Evolutionary conservation across 2,113 vertebrate genomes (phyloP).

Genomic region (Pollachius pollachius): DNA sequence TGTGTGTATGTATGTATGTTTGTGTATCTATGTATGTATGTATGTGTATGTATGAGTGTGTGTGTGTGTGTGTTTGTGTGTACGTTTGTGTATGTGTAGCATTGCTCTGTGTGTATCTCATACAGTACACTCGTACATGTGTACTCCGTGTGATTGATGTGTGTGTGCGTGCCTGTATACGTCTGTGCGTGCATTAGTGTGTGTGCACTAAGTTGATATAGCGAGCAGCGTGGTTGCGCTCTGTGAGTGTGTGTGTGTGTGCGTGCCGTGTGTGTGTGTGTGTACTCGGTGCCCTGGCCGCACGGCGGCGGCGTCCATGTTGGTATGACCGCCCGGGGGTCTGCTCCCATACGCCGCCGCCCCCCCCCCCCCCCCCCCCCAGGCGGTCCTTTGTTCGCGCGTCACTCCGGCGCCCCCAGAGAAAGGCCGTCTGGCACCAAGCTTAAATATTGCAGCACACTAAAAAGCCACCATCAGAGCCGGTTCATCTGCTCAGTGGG

Average conservation of each 20-base stretch:
- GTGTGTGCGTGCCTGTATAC: background rate
- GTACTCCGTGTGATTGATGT: background rate
- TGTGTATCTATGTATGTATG: background rate
- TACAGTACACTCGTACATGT: too few species aligned
- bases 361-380: constrained; percentile 66
- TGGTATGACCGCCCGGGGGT: constrained; percentile 66
- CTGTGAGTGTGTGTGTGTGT: background rate
- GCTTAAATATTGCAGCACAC: constrained; percentile 96
- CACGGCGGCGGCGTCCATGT: constrained; percentile 48
- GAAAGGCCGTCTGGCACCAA: constrained; percentile 95
- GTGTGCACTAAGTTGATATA: background rate
- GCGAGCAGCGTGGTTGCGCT: background rate
- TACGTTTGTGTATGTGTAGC: too few species aligned
- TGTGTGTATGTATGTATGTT: background rate
- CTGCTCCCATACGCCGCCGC: constrained; percentile 68
- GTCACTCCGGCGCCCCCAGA: constrained; percentile 77
- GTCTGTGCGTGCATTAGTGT: background rate
- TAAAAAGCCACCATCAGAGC: constrained; percentile 96
- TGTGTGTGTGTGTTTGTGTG: background rate
- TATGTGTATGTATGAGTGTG: background rate
- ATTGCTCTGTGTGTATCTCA: too few species aligned
- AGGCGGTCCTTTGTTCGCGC: constrained; percentile 70
- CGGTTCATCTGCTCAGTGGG: constrained; percentile 97
- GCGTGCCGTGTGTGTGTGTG: background rate
- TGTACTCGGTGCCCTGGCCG: constrained; percentile 53